Conservation (phyloP, 2,888 invertebrate genomes). For the Seira sanloemensis region DNA sequence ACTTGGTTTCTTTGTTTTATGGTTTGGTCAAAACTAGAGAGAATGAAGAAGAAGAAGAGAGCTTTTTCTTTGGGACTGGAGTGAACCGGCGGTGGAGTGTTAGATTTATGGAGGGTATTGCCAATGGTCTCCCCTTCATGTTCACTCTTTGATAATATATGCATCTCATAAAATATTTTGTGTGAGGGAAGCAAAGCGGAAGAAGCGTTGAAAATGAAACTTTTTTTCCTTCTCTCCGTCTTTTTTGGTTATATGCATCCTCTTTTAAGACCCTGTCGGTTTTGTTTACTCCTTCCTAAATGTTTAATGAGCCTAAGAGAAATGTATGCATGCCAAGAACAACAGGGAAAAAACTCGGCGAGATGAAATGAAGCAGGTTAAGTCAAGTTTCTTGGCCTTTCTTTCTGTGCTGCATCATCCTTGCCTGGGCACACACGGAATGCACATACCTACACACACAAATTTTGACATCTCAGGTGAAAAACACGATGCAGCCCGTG, state of each 20-base stretch:
- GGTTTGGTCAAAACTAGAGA: background rate
- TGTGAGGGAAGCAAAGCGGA: background rate
- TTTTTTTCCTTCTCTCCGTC: too few species aligned
- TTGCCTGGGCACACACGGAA: too few species aligned
- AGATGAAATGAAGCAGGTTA: background rate
- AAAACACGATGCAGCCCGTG: background rate
- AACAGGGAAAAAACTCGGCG: background rate
- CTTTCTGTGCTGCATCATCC: too few species aligned
- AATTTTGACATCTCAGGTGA: background rate
- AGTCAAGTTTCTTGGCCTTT: background rate
- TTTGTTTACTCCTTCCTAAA: background rate
- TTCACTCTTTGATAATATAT: background rate
- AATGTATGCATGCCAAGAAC: background rate
- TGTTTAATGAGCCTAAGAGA: background rate
- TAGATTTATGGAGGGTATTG: background rate
- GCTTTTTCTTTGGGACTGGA: background rate
- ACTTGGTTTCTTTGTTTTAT: background rate
- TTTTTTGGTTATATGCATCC: too few species aligned
- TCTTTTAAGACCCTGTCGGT: background rate
- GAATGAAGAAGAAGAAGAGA: too few species aligned
- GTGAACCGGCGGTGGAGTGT: background rate
- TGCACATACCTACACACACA: too few species aligned
- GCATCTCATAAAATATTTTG: background rate
- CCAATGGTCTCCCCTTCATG: background rate
- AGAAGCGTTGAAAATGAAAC: too few species aligned